A percentile compares a stretch with the other conserved stretches of the same genome.
phyloP scores from a whole-genome alignment of 2,888 invertebrate genomes.

The Eremobia ochroleuca region DNA sequence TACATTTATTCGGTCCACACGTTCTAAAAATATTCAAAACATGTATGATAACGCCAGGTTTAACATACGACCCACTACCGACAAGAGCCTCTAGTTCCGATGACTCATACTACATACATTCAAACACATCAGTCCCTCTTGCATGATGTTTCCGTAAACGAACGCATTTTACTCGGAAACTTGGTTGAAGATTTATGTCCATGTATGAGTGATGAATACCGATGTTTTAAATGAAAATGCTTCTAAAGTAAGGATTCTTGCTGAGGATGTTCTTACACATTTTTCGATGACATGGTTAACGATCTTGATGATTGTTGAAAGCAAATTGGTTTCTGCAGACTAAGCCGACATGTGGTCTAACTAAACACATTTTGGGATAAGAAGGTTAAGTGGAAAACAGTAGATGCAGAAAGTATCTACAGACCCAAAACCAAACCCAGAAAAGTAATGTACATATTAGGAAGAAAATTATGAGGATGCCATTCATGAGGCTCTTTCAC shows the following conservation, averaged over 20 bases:
- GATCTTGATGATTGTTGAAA: too few relatives aligned
- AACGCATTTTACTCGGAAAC: conserved; percentile 32
- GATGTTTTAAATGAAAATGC: conserved; percentile 14
- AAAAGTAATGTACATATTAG: not conserved
- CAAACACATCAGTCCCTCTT: conserved; percentile 7
- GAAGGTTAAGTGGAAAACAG: not conserved
- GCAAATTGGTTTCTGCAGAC: not conserved
- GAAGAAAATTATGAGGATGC: not conserved
- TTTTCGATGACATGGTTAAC: not conserved
- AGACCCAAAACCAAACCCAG: not conserved
- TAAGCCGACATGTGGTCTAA: too few relatives aligned
- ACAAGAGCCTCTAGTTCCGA: conserved; percentile 6
- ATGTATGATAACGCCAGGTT: conserved; percentile 12
- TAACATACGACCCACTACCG: conserved; percentile 16
- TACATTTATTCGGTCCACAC: not conserved
- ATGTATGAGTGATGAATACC: conserved; percentile 15
- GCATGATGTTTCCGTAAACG: conserved; percentile 42
- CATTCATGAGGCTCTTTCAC: not conserved
- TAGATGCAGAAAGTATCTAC: not conserved
- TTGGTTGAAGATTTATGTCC: conserved; percentile 29
- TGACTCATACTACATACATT: conserved; percentile 28
- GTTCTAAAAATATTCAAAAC: conserved; percentile 17
- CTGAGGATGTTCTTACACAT: not conserved
- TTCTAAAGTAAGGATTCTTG: not conserved
- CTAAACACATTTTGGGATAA: not conserved